Evolutionary conservation across 1,140 invertebrate species (phyloP).

Genomic region (Diachasma alloeum): DNA sequence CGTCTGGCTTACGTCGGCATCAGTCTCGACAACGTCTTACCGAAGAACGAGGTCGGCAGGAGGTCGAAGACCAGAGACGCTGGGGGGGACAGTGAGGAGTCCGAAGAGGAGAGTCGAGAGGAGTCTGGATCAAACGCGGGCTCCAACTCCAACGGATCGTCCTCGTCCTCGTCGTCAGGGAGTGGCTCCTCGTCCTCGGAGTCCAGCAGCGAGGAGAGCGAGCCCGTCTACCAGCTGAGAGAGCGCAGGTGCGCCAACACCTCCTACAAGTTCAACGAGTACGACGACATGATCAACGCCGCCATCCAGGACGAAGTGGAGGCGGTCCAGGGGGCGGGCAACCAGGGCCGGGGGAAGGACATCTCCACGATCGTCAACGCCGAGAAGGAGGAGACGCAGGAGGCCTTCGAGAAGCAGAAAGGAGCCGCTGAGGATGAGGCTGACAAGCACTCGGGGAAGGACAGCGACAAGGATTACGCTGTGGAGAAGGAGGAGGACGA

Average conservation of each 20-base stretch:
- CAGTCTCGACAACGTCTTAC: constrained; percentile 78
- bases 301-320: constrained; percentile 86
- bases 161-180: neutral
- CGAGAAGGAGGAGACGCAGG: constrained; percentile 73
- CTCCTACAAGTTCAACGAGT: constrained; percentile 86
- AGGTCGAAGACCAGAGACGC: constrained; percentile 22
- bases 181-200: constrained; percentile 35
- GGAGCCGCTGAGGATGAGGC: constrained; percentile 42
- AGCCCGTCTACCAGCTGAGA: constrained; percentile 83
- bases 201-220: constrained; percentile 70
- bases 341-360: constrained; percentile 86
- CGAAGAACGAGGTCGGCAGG: constrained; percentile 56
- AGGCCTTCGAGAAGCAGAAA: constrained; percentile 43
- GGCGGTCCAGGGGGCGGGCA: constrained; percentile 77
- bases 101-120: constrained; percentile 11
- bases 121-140: neutral
- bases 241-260: constrained; percentile 80
- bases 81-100: constrained; percentile 32
- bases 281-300: constrained; percentile 92
- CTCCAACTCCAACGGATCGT: neutral
- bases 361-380: constrained; percentile 88
- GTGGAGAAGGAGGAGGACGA: constrained; percentile 66
- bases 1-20: constrained; percentile 80
- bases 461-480: constrained; percentile 60
- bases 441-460: constrained; percentile 53